Conservation (phyloP, 2,797 vertebrate genomes). For the Lepus townsendii region DNA sequence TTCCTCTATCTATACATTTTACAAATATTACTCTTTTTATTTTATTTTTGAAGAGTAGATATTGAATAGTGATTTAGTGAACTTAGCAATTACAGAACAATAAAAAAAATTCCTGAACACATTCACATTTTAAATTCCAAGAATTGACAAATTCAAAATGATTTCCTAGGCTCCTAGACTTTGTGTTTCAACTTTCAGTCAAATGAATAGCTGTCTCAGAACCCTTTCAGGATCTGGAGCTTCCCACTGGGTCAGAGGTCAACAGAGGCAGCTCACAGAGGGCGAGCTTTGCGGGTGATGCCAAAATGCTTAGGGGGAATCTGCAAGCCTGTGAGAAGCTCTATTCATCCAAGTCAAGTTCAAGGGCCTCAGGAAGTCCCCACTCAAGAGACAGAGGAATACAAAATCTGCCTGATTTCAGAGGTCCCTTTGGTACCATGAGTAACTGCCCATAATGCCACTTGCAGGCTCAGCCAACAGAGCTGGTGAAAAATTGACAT, state of each 20-base stretch:
- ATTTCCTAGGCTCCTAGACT: neutral
- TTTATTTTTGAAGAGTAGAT: neutral
- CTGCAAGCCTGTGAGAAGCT: slow-evolving; percentile 57
- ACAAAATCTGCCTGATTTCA: slow-evolving; percentile 56
- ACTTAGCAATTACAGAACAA: neutral
- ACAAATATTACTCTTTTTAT: neutral
- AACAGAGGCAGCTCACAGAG: neutral
- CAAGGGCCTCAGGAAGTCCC: neutral
- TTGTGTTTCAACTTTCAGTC: slow-evolving; percentile 29
- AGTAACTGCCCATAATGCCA: neutral
- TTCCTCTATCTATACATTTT: neutral
- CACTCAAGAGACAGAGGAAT: slow-evolving; percentile 33
- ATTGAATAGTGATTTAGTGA: slow-evolving; percentile 8
- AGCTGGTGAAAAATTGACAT: slow-evolving; percentile 42
- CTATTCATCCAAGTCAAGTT: slow-evolving; percentile 57
- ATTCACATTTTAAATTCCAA: slow-evolving; percentile 31
- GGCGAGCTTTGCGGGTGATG: slow-evolving; percentile 43
- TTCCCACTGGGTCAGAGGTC: slow-evolving; percentile 68
- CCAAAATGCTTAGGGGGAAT: slow-evolving; percentile 63
- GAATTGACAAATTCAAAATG: slow-evolving; percentile 33
- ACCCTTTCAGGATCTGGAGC: slow-evolving; percentile 20
- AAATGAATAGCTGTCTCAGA: slow-evolving; percentile 62
- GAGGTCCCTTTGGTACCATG: neutral
- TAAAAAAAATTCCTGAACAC: neutral
- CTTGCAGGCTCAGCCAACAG: neutral